Evolutionary conservation across 2,113 vertebrate genomes (phyloP).

Genomic region (Lepus timidus): DNA sequence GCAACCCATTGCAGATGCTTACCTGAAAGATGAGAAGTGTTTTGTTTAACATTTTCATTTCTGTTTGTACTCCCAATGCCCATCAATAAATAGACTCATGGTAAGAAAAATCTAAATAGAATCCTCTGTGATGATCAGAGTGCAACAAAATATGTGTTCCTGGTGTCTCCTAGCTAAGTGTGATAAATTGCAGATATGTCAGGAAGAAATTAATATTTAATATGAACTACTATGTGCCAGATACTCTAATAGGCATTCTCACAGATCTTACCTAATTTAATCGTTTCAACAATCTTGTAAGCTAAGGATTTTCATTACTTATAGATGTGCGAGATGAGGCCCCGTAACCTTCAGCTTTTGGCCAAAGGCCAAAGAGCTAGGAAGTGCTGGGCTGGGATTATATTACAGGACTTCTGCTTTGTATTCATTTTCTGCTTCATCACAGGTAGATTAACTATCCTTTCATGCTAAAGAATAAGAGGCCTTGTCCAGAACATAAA

Average conservation of each 20-base stretch:
- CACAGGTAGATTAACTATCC: background rate
- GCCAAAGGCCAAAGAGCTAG: background rate
- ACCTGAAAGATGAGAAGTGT: background rate
- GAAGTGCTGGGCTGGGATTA: background rate
- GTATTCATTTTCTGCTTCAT: background rate
- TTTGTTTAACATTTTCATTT: slow-evolving; percentile 9
- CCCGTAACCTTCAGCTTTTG: background rate
- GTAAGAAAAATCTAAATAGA: background rate
- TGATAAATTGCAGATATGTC: slow-evolving; percentile 1
- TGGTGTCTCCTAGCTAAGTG: background rate
- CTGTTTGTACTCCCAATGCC: background rate
- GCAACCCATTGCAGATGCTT: background rate
- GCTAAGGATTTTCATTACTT: background rate
- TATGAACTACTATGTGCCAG: background rate
- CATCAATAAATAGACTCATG: background rate
- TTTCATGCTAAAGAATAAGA: slow-evolving; percentile 8
- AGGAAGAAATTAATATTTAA: background rate
- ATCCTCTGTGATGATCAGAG: background rate
- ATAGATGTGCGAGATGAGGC: background rate
- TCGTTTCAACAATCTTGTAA: background rate
- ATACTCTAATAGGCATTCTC: background rate
- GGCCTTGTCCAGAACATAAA: background rate
- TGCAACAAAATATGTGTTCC: background rate
- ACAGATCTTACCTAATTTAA: slow-evolving; percentile 38
- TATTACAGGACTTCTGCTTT: background rate